Evolutionary conservation across 2,888 invertebrate species (phyloP), one percentile per base, ranked within the genome.

Genomic region (Nephrotoma guestfalica): DNA sequence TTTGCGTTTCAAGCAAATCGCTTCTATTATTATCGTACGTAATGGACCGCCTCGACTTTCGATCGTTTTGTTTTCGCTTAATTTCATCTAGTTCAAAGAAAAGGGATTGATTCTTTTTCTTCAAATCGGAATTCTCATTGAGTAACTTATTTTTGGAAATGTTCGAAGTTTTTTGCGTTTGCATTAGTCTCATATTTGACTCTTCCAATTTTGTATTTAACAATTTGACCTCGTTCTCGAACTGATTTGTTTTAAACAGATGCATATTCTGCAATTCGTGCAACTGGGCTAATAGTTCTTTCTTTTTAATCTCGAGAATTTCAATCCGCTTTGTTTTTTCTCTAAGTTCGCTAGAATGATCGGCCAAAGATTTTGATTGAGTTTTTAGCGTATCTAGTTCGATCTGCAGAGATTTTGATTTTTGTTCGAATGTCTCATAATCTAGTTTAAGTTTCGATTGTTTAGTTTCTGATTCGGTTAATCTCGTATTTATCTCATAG

Each of bases 261-360:
- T 88, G 87, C 87, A 88, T 87, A 86, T 87, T 87, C 30, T 88
- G 87, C 86, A 87, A 86, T 86, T 88, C 87, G 18, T 86, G 57
- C 13, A 86, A 43, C 11, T 85, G 85, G 43, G 15, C 42, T 43
- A 84, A 6, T n/a, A 84, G 15, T 30, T 84, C 84, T 41, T 41
- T 84, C 41, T 84, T 84, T 42, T 84, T 84, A 41, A 6, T 84
- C 15, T 84, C 41, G 1, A 84, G 42, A 42, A 84, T 42, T 84
- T 84, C 84, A 2, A 84, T 15, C n/a, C 84, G 84, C 13, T 84
- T 84, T 13, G 15, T n/a, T 84, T 84, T 84, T n/a, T 84, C 84
- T 42, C 41, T 84, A 7, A 84, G 6, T 41, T 84, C 84, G 15
- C 6, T 84, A 6, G 71, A 30, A 71, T 71, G 18, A 30, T 71